Evolutionary conservation across 2,888 invertebrate species (phyloP).

Genomic region (Dasysyrphus albostriatus): DNA sequence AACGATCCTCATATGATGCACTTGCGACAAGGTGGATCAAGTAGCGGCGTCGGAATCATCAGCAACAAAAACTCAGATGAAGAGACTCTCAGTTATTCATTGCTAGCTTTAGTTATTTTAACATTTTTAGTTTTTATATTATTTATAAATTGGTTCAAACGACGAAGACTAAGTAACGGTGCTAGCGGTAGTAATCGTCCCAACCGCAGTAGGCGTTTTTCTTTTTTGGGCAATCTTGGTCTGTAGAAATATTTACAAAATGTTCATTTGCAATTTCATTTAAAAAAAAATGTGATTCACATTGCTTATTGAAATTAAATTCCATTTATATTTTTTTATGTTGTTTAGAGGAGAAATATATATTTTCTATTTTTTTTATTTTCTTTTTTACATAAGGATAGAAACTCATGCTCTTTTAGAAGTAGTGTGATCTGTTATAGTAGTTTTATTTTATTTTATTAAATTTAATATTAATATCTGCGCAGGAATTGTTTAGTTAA

Average conservation of each 20-base stretch:
- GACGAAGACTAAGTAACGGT: slow-evolving; percentile 74
- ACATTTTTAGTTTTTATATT: slow-evolving; percentile 78
- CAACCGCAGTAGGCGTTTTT: slow-evolving; percentile 65
- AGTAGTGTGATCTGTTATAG: slow-evolving; percentile 60
- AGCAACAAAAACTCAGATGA: slow-evolving; percentile 74
- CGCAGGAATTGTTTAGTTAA: slow-evolving; percentile 40
- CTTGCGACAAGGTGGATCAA: slow-evolving; percentile 59
- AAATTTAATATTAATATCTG: slow-evolving; percentile 37
- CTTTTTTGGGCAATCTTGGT: slow-evolving; percentile 62
- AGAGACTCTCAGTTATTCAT: slow-evolving; percentile 77
- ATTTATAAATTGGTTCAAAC: slow-evolving; percentile 78
- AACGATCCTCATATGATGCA: slow-evolving; percentile 69
- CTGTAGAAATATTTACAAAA: slow-evolving; percentile 49
- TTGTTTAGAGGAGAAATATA: slow-evolving; percentile 53
- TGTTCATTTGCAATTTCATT: slow-evolving; percentile 43
- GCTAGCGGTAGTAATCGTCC: slow-evolving; percentile 61
- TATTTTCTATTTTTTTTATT: slow-evolving; percentile 50
- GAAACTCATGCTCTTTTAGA: slow-evolving; percentile 25
- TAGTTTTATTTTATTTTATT: slow-evolving; percentile 69
- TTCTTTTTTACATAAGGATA: slow-evolving; percentile 27
- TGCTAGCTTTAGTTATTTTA: slow-evolving; percentile 77
- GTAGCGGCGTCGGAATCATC: slow-evolving; percentile 53
- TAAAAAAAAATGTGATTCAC: slow-evolving; percentile 34
- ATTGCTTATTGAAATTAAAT: slow-evolving; percentile 50
- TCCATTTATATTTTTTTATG: slow-evolving; percentile 56